Evolutionary conservation across 2,888 invertebrate genomes (phyloP).

Genomic region (Agrotis ipsilon): DNA sequence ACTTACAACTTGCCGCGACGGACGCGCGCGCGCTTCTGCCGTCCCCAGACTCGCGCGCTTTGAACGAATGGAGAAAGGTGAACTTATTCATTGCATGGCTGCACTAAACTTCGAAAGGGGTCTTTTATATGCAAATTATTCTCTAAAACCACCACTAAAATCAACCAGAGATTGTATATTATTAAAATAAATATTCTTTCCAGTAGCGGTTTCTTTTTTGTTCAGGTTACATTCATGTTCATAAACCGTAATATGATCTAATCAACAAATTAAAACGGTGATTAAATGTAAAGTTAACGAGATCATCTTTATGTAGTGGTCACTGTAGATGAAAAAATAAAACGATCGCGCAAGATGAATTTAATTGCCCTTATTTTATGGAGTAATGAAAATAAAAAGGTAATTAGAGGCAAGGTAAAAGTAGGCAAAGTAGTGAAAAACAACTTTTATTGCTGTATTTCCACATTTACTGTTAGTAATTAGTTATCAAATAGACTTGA

Average conservation of each 20-base stretch:
- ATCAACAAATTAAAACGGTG: slow-evolving; percentile 60
- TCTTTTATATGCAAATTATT: slow-evolving; percentile 49
- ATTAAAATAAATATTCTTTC: slow-evolving; percentile 44
- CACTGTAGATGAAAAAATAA: slow-evolving; percentile 33
- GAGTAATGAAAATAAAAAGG: slow-evolving; percentile 25
- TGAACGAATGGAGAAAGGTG: slow-evolving; percentile 61
- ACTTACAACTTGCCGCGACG: slow-evolving; percentile 38
- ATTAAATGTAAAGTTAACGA: slow-evolving; percentile 62
- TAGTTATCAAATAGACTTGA: neutral
- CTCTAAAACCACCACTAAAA: slow-evolving; percentile 33
- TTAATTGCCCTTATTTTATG: slow-evolving; percentile 36
- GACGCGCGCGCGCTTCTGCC: slow-evolving; percentile 54
- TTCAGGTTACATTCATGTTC: slow-evolving; percentile 52
- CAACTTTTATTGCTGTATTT: neutral
- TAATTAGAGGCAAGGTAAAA: slow-evolving; percentile 20
- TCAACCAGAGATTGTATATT: slow-evolving; percentile 44
- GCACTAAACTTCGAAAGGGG: slow-evolving; percentile 60
- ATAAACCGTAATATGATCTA: slow-evolving; percentile 62
- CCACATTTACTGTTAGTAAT: neutral
- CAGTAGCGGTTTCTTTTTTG: slow-evolving; percentile 55
- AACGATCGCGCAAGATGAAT: slow-evolving; percentile 30
- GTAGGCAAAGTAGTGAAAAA: slow-evolving; percentile 12
- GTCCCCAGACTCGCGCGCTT: slow-evolving; percentile 39
- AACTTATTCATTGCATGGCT: slow-evolving; percentile 59
- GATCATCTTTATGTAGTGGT: slow-evolving; percentile 43